Evolutionary conservation across 2,888 invertebrate species (phyloP).

Genomic region (Aproaerema taeniolella): DNA sequence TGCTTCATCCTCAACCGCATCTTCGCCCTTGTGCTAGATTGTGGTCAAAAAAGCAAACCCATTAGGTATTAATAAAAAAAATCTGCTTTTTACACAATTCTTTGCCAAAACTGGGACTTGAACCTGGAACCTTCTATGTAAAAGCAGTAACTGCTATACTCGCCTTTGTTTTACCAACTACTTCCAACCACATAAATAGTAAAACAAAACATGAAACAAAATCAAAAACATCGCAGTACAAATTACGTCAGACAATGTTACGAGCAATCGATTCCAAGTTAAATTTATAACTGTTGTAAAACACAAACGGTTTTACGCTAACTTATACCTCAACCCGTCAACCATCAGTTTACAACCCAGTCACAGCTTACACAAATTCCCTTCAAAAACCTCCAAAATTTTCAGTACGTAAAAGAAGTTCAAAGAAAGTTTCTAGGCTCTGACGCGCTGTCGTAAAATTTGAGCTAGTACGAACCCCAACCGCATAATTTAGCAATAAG

Average conservation of each 20-base stretch:
- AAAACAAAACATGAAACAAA: neutral
- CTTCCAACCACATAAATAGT: neutral
- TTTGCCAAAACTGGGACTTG: too few species aligned
- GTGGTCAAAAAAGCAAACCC: too few species aligned
- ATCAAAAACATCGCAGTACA: neutral
- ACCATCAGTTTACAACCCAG: neutral
- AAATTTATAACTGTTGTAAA: conserved; percentile 10
- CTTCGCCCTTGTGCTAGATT: too few species aligned
- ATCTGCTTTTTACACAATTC: too few species aligned
- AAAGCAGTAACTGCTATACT: too few species aligned
- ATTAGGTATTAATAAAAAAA: too few species aligned
- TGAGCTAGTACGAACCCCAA: too few species aligned
- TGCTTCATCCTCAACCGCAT: too few species aligned
- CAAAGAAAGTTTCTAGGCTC: neutral
- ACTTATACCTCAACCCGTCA: neutral
- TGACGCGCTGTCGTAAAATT: neutral
- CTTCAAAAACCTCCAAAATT: neutral
- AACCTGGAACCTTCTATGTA: too few species aligned
- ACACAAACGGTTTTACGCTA: conserved; percentile 7
- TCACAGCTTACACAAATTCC: neutral
- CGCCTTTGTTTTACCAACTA: too few species aligned
- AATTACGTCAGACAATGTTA: neutral
- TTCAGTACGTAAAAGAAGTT: neutral
- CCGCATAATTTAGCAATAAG: too few species aligned
- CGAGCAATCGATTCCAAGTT: neutral